Evolutionary conservation across 2,797 vertebrate genomes (phyloP), one percentile per base, ranked within the genome.

Genomic region (Steatocranus sp.): DNA sequence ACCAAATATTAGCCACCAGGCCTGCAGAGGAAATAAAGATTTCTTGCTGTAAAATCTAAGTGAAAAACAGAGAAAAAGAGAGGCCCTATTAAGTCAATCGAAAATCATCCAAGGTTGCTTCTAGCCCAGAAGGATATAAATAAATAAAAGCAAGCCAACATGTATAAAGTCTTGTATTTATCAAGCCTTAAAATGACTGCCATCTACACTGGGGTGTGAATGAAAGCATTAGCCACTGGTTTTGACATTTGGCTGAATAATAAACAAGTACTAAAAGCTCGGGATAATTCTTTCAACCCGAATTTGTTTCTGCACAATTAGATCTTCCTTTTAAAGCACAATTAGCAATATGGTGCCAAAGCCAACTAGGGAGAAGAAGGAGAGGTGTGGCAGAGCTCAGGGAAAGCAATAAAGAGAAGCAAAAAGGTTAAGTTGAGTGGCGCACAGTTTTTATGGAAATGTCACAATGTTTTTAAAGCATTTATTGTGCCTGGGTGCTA

Each of bases 261-360:
- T 89, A 93, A 91, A 93, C 81, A 87, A 84, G 78, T 80, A 61
- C 85, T 92, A 87, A 92, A 89, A 90, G 88, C 91, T 82, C 4
- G 5, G 76, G 82, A 81, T 91, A 87, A 89, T 91, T 91, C 66
- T 76, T 84, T 80, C 49, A 68, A 83, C 56, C 76, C 54, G 38
- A 73, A 80, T 89, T 90, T 87, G 63, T 83, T 89, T 93, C 83
- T 87, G 88, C 81, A 90, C 87, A 90, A 93, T 94, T 93, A 88
- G 76, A 91, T 79, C 66, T 85, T 76, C 77, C 88, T 87, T 80
- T 86, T 84, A 76, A 88, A 88, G 88, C 86, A 87, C 87, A 92
- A 92, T 92, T 92, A 90, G 83, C 83, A 73, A 82, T 63, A 43
- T 82, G 74, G 81, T 83, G 82, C 83, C 86, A 86, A 85, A 77